Percentiles rank a stretch among this genome's conserved stretches.
Evolutionary conservation across 2,888 invertebrate genomes (phyloP).

Genomic region (Cristatella mucedo): DNA sequence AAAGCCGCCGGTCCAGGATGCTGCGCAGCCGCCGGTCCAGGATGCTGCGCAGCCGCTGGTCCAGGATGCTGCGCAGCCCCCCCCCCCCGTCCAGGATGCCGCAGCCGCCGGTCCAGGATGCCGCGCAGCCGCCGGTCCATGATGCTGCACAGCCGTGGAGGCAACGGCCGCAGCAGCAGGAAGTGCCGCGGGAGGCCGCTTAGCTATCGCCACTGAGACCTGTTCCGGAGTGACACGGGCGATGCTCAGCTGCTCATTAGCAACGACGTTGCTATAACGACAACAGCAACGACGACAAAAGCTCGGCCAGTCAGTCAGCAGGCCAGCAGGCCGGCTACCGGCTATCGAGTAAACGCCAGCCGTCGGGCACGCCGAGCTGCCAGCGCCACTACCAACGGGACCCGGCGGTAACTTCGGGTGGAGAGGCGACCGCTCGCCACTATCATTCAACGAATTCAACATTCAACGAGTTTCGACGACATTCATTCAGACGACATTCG

Average conservation of each 20-base stretch:
- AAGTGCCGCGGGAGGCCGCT: slow-evolving; percentile 12
- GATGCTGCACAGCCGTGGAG: slow-evolving; percentile 35
- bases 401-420: no score
- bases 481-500: no score
- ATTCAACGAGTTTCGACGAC: no score
- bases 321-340: no score
- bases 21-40: slow-evolving; percentile 41
- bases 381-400: no score
- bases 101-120: slow-evolving; percentile 30
- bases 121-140: slow-evolving; percentile 16
- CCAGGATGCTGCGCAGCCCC: slow-evolving; percentile 37
- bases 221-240: slow-evolving; percentile 55
- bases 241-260: slow-evolving; percentile 65
- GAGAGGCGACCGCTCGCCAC: no score
- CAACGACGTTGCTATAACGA: slow-evolving; percentile 50
- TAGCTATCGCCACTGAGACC: slow-evolving; percentile 18
- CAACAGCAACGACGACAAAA: no score
- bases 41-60: slow-evolving; percentile 16
- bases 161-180: slow-evolving; percentile 14
- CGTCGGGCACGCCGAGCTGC: no score
- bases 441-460: no score
- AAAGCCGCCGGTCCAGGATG: slow-evolving; percentile 58
- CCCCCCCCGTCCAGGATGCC: slow-evolving; percentile 53
- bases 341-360: no score
- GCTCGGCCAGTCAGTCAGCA: no score